phyloP scores from a whole-genome alignment of 2,113 vertebrate species.

The Atherinomorus stipes region DNA sequence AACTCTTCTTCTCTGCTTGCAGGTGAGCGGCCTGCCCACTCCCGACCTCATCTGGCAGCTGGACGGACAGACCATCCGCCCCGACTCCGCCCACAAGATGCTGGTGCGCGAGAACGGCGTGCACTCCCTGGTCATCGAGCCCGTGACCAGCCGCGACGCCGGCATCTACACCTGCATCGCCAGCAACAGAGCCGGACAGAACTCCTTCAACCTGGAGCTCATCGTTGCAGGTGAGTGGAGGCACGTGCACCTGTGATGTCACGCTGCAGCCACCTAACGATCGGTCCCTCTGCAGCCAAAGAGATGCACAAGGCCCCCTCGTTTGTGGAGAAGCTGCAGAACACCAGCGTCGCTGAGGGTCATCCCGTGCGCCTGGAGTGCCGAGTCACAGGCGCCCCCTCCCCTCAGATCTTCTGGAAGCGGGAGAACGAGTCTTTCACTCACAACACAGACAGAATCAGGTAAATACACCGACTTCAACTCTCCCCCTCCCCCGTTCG shows the following conservation, averaged over 20 bases:
- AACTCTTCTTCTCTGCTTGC: neutral
- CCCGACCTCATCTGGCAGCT: slow-evolving; percentile 97
- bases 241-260: neutral
- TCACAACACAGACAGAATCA: slow-evolving; percentile 97
- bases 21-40: slow-evolving; percentile 97
- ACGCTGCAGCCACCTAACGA: neutral
- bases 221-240: slow-evolving; percentile 90
- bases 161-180: slow-evolving; percentile 96
- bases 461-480: slow-evolving; percentile 65
- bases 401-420: slow-evolving; percentile 99
- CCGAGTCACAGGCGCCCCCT: slow-evolving; percentile 88
- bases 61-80: slow-evolving; percentile 91
- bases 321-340: slow-evolving; percentile 97
- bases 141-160: slow-evolving; percentile 90
- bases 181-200: slow-evolving; percentile 95
- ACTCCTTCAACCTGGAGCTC: slow-evolving; percentile 96
- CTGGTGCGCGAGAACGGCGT: slow-evolving; percentile 96
- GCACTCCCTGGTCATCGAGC: slow-evolving; percentile 96
- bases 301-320: slow-evolving; percentile 94
- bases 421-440: slow-evolving; percentile 97
- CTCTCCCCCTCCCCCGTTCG: too few species aligned
- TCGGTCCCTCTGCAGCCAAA: slow-evolving; percentile 83
- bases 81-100: slow-evolving; percentile 95
- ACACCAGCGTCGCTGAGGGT: slow-evolving; percentile 94
- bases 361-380: slow-evolving; percentile 96